Evolutionary conservation across 2,888 invertebrate species (phyloP).

Genomic region (Chymomyza caudatula): DNA sequence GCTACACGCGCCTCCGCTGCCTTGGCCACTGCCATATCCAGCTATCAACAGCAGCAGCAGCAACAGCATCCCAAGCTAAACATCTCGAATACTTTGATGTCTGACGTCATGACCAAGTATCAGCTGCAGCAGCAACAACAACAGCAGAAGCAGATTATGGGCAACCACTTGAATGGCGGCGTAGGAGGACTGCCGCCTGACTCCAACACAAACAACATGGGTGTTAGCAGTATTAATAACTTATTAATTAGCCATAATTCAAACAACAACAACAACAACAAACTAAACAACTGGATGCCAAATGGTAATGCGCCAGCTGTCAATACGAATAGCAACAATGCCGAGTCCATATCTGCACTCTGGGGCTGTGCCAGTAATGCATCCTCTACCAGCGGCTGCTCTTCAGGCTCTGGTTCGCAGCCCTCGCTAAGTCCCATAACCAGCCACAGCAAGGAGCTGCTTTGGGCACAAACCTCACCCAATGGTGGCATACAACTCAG

Average conservation of each 20-base stretch:
- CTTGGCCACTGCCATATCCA: slow-evolving; percentile 48
- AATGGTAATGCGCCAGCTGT: slow-evolving; percentile 27
- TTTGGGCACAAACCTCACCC: slow-evolving; percentile 77
- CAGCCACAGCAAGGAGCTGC: slow-evolving; percentile 77
- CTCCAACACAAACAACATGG: slow-evolving; percentile 42
- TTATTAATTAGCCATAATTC: slow-evolving; percentile 75
- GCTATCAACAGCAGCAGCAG: slow-evolving; percentile 46
- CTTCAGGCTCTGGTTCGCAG: slow-evolving; percentile 71
- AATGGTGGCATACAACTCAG: slow-evolving; percentile 51
- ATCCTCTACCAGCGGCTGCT: slow-evolving; percentile 71
- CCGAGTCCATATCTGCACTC: slow-evolving; percentile 70
- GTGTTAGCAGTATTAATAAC: slow-evolving; percentile 74
- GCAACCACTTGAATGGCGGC: background rate
- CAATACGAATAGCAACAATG: slow-evolving; percentile 30
- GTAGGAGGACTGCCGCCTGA: background rate
- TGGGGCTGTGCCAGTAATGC: slow-evolving; percentile 74
- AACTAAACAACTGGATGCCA: slow-evolving; percentile 15
- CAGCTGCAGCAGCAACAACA: slow-evolving; percentile 41
- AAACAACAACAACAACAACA: slow-evolving; percentile 44
- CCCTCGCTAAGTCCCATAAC: slow-evolving; percentile 76
- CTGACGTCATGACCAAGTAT: slow-evolving; percentile 54
- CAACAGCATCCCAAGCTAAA: slow-evolving; percentile 40
- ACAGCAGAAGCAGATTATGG: slow-evolving; percentile 7
- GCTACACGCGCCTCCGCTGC: slow-evolving; percentile 38
- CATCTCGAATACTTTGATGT: slow-evolving; percentile 53